These are phyloP conservation scores for Ginglymostoma cirratum DNA, from an alignment of 2,113 vertebrate species.

Conservation along the genomic window DNA sequence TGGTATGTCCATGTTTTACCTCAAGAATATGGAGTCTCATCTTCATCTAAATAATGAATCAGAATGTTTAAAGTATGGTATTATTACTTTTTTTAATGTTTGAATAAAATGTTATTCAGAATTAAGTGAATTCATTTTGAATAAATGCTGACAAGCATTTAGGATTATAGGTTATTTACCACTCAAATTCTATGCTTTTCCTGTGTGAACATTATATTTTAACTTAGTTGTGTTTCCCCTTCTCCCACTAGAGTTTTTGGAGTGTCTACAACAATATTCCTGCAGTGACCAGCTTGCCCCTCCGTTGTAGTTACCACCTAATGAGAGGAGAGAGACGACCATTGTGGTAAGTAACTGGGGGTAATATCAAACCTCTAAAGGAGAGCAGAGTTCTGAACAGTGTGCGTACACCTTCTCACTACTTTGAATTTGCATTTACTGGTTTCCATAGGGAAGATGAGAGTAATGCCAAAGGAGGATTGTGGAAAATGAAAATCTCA, in stretches of 20 bases:
- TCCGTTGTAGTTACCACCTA: constrained; percentile 87
- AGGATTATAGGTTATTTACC: background rate
- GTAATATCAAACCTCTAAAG: background rate
- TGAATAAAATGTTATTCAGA: background rate
- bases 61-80: background rate
- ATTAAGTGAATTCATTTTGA: background rate
- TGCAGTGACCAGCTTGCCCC: constrained; percentile 69
- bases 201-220: background rate
- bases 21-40: background rate
- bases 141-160: background rate
- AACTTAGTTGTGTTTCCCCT: background rate
- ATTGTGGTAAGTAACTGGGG: constrained; percentile 66
- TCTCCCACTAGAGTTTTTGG: constrained; percentile 78
- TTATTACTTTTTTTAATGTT: background rate
- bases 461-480: constrained; percentile 87
- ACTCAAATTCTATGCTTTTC: background rate
- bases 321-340: constrained; percentile 89
- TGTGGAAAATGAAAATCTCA: constrained; percentile 94
- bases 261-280: constrained; percentile 96
- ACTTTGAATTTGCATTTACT: constrained; percentile 39
- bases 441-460: constrained; percentile 80
- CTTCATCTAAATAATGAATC: background rate
- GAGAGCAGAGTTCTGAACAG: background rate
- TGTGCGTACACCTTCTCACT: constrained; percentile 40
- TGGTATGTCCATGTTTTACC: background rate